Evolutionary conservation across 2,888 invertebrate species (phyloP), one percentile per base, ranked within the genome.

Genomic region (Coleophora deauratella): DNA sequence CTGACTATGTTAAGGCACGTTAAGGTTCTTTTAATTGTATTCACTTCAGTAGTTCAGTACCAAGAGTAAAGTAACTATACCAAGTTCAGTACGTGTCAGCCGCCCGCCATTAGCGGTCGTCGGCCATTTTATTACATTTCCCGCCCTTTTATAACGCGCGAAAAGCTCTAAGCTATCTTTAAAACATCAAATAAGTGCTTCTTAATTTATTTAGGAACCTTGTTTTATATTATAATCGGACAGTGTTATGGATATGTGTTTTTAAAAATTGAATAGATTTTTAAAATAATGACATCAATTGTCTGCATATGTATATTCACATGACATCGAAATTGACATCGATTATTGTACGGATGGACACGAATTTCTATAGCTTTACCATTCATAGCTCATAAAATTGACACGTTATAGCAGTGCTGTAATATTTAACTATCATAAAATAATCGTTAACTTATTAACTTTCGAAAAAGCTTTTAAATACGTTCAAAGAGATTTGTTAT

Each of bases 21-120:
- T n/a, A n/a, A n/a, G n/a, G n/a, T n/a, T n/a, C n/a, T n/a, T n/a
- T n/a, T n/a, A n/a, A n/a, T n/a, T n/a, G n/a, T n/a, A n/a, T n/a
- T n/a, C n/a, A n/a, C n/a, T n/a, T n/a, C n/a, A n/a, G n/a, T n/a
- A n/a, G n/a, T n/a, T n/a, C n/a, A n/a, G n/a, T n/a, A n/a, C n/a
- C n/a, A n/a, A n/a, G n/a, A n/a, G n/a, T n/a, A n/a, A n/a, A n/a
- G n/a, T n/a, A n/a, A n/a, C n/a, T n/a, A n/a, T n/a, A n/a, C n/a
- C n/a, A n/a, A n/a, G n/a, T 69, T 73, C 71, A 81, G 82, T 81
- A 55, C 44, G 55, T 58, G 62, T 62, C 59, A 46, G 60, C 72
- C 71, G 63, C 66, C 62, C 67, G 65, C 42, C 45, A 46, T 45
- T 51, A 57, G 50, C 59, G 64, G 64, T 51, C 65, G 77, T 53